phyloP scores from a whole-genome alignment of 2,888 invertebrate genomes.

The Trimorus sp. region DNA sequence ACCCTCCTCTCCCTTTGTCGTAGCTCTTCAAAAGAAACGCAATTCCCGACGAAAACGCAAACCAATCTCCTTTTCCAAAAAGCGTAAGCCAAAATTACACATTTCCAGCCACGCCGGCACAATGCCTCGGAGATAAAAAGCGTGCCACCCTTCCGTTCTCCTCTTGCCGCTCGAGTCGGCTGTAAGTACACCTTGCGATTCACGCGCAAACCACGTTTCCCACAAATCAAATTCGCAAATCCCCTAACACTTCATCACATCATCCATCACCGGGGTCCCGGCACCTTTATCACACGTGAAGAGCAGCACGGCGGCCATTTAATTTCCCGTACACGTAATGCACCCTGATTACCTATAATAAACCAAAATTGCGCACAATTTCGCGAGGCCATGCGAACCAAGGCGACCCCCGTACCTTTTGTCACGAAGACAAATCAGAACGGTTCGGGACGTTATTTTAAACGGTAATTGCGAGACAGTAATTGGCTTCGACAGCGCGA shows the following conservation, averaged over 20 bases:
- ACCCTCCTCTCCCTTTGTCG: too few species aligned
- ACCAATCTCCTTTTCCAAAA: too few species aligned
- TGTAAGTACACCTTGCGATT: constrained; percentile 17
- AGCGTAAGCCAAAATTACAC: too few species aligned
- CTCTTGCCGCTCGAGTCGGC: background rate
- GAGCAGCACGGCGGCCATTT: constrained; percentile 17
- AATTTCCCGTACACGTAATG: constrained; percentile 40
- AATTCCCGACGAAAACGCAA: too few species aligned
- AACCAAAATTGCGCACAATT: constrained; percentile 47
- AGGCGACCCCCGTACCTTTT: constrained; percentile 12
- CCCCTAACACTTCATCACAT: constrained; percentile 31
- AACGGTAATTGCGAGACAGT: constrained; percentile 48
- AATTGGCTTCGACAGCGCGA: constrained; percentile 52
- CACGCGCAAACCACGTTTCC: constrained; percentile 15
- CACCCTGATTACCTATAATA: constrained; percentile 42
- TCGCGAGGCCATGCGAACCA: constrained; percentile 1
- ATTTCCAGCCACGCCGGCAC: background rate
- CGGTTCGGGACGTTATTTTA: constrained; percentile 32
- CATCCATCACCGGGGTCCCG: constrained; percentile 17
- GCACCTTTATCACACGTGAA: constrained; percentile 24
- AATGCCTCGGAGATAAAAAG: background rate
- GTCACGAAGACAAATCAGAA: constrained; percentile 48
- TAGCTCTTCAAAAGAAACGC: too few species aligned
- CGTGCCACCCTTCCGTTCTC: background rate
- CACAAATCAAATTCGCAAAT: constrained; percentile 35